Percentiles rank a stretch among this genome's conserved stretches.
These are phyloP conservation scores for Caenorhabditis virilis DNA, from an alignment of 2,888 invertebrate genomes.

Conservation along the genomic window DNA sequence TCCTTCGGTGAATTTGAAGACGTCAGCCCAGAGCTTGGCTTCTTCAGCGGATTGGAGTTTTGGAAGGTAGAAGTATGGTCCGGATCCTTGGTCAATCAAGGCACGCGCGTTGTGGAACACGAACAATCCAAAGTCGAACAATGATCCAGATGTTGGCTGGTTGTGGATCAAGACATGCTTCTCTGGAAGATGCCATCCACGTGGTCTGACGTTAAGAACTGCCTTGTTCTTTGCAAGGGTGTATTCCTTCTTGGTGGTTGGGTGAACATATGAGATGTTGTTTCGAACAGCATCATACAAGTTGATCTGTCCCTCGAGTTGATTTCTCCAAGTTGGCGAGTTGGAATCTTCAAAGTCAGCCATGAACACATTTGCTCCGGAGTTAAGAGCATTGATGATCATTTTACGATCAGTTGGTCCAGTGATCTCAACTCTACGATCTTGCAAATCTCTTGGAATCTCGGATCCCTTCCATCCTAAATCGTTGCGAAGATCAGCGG, in stretches of 20 bases:
- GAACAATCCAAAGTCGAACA: slow-evolving; percentile 78
- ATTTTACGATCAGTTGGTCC: slow-evolving; percentile 74
- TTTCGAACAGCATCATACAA: slow-evolving; percentile 74
- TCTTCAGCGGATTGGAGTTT: slow-evolving; percentile 77
- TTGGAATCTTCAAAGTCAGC: slow-evolving; percentile 75
- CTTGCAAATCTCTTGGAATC: slow-evolving; percentile 55
- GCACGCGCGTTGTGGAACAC: slow-evolving; percentile 76
- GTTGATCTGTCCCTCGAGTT: slow-evolving; percentile 76
- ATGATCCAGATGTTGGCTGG: slow-evolving; percentile 73
- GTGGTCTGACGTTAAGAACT: slow-evolving; percentile 76
- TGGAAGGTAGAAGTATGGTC: slow-evolving; percentile 79
- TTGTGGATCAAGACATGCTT: slow-evolving; percentile 69
- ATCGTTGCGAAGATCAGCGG: slow-evolving; percentile 71
- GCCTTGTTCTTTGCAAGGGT: slow-evolving; percentile 72
- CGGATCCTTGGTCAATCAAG: slow-evolving; percentile 74
- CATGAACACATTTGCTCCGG: slow-evolving; percentile 68
- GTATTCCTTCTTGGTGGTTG: slow-evolving; percentile 66
- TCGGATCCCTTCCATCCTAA: slow-evolving; percentile 73
- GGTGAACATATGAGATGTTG: slow-evolving; percentile 66
- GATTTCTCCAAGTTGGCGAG: slow-evolving; percentile 79
- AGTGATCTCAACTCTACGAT: slow-evolving; percentile 70
- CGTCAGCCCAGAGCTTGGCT: slow-evolving; percentile 77
- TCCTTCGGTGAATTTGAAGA: slow-evolving; percentile 76
- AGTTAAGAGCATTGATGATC: slow-evolving; percentile 77
- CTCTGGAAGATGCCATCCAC: slow-evolving; percentile 80